Evolutionary conservation across 2,888 invertebrate genomes (phyloP).

Genomic region (Neelides folsomi): DNA sequence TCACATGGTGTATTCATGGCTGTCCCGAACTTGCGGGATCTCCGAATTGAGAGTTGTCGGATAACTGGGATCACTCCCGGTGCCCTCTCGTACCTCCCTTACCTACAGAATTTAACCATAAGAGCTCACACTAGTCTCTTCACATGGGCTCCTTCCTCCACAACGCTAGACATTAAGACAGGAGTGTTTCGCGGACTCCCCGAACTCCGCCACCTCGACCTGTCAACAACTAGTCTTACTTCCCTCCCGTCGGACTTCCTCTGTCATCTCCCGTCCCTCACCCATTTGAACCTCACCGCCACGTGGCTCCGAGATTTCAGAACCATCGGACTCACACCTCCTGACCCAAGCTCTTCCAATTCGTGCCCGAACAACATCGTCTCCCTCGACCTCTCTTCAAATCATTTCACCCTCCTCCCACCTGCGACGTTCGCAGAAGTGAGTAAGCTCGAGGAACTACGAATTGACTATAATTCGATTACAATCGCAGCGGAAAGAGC

Average conservation of each 20-base stretch:
- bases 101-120: constrained; percentile 63
- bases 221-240: constrained; percentile 69
- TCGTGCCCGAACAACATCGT: constrained; percentile 56
- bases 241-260: constrained; percentile 60
- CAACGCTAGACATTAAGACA: constrained; percentile 58
- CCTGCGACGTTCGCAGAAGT: constrained; percentile 58
- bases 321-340: constrained; percentile 52
- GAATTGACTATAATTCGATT: constrained; percentile 62
- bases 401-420: constrained; percentile 61
- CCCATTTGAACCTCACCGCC: constrained; percentile 62
- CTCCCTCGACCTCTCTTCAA: constrained; percentile 60
- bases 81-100: constrained; percentile 64
- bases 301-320: constrained; percentile 63
- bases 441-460: constrained; percentile 55
- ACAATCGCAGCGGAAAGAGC: constrained; percentile 63
- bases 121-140: constrained; percentile 56
- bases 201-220: constrained; percentile 57
- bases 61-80: constrained; percentile 66
- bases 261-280: constrained; percentile 59
- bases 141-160: constrained; percentile 50
- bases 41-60: constrained; percentile 69
- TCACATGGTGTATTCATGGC: constrained; percentile 32
- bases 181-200: constrained; percentile 61
- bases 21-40: constrained; percentile 52
- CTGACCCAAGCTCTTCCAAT: constrained; percentile 37